Conservation (phyloP, 2,113 vertebrate species). For the Alces alces region DNA sequence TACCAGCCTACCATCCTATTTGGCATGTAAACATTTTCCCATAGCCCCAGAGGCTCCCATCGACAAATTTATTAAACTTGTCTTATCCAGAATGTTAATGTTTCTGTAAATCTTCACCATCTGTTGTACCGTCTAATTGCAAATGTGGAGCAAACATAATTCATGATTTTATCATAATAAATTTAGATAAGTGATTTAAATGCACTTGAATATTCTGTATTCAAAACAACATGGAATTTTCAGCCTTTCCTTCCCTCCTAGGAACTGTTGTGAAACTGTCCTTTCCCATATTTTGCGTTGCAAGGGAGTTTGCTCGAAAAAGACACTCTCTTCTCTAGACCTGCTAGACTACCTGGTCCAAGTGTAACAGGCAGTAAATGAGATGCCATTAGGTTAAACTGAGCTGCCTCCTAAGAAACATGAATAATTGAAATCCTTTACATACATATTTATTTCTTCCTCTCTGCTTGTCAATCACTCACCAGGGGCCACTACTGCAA, state of each 20-base stretch:
- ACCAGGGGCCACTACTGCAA: conserved; percentile 35
- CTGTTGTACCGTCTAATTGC: conserved; percentile 73
- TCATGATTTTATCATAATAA: conserved; percentile 68
- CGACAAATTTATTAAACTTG: conserved; percentile 68
- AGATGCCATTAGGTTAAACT: conserved; percentile 65
- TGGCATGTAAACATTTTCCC: conserved; percentile 47
- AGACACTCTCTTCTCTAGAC: neutral
- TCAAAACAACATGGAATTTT: conserved; percentile 21
- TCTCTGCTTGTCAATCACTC: conserved; percentile 54
- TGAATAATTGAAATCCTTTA: conserved; percentile 76
- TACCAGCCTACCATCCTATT: neutral
- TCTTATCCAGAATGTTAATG: conserved; percentile 70
- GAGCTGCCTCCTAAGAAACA: conserved; percentile 50
- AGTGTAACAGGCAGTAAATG: conserved; percentile 46
- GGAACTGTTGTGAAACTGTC: neutral
- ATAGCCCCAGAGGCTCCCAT: conserved; percentile 41
- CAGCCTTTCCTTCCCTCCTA: conserved; percentile 19
- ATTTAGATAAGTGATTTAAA: conserved; percentile 72
- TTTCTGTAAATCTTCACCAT: conserved; percentile 77
- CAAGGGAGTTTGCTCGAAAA: conserved; percentile 8
- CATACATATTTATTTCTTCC: conserved; percentile 76
- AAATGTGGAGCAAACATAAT: conserved; percentile 67
- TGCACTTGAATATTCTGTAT: conserved; percentile 49
- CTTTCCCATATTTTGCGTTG: neutral
- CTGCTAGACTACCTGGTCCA: neutral